These are phyloP conservation scores for Calidris pygmaea DNA, from an alignment of 2,113 vertebrate genomes.

Conservation along the genomic window DNA sequence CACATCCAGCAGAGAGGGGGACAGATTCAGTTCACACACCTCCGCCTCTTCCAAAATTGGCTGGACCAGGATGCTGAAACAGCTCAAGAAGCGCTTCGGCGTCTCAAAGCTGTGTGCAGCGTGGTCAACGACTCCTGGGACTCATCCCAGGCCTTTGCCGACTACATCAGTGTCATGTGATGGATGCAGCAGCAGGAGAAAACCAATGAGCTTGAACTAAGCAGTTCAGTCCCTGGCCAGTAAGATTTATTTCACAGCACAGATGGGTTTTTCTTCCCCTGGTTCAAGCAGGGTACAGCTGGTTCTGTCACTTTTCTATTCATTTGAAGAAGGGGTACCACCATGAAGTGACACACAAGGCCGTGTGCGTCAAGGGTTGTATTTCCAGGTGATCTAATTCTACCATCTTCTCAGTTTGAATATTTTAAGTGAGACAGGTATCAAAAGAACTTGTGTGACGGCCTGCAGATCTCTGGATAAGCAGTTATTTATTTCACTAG, in stretches of 20 bases:
- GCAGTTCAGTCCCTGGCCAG: background rate
- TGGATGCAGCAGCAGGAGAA: background rate
- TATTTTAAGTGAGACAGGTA: background rate
- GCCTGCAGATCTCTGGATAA: background rate
- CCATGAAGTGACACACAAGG: background rate
- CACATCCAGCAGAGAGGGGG: slow-evolving; percentile 67
- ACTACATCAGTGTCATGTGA: slow-evolving; percentile 91
- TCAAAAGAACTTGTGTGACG: background rate
- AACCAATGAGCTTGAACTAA: background rate
- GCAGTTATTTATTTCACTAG: background rate
- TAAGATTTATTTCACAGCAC: background rate
- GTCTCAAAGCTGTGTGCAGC: slow-evolving; percentile 75
- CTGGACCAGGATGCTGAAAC: slow-evolving; percentile 83
- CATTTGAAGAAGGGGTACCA: background rate
- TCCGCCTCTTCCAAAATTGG: slow-evolving; percentile 87
- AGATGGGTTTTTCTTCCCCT: background rate
- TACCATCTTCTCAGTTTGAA: rapidly evolving
- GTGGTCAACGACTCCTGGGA: slow-evolving; percentile 82
- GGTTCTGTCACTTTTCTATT: background rate
- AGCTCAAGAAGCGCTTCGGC: slow-evolving; percentile 77
- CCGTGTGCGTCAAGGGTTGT: rapidly evolving
- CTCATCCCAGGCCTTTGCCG: slow-evolving; percentile 84
- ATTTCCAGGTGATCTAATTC: background rate
- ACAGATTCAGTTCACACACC: slow-evolving; percentile 70
- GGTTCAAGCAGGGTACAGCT: background rate